phyloP scores from a whole-genome alignment of 2,888 invertebrate genomes.

The Colletes collaris region DNA sequence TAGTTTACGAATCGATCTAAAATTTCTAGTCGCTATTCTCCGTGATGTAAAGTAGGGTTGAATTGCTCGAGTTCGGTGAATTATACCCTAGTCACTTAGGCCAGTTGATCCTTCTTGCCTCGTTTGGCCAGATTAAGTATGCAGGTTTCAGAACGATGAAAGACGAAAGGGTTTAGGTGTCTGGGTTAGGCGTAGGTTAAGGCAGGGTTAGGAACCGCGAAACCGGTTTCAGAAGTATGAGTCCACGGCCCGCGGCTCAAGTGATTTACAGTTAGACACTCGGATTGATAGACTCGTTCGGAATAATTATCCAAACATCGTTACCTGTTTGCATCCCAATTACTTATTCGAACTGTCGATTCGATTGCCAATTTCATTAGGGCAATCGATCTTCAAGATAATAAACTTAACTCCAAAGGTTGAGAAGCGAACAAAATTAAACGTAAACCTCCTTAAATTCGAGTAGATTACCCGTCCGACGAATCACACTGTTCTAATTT shows the following conservation, averaged over 20 bases:
- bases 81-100: constrained; percentile 16
- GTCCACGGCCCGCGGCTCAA: constrained; percentile 4
- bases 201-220: constrained; percentile 41
- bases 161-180: constrained; percentile 40
- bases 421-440: no score
- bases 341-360: not conserved
- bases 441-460: no score
- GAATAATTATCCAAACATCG: constrained; percentile 28
- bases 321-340: constrained; percentile 7
- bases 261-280: constrained; percentile 41
- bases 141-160: constrained; percentile 22
- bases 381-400: no score
- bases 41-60: not conserved
- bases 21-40: no score
- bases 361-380: no score
- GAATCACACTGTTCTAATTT: no score
- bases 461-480: no score
- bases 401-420: no score
- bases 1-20: no score
- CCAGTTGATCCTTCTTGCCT: not conserved
- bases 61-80: constrained; percentile 4
- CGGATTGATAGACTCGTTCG: constrained; percentile 37
- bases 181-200: constrained; percentile 43
- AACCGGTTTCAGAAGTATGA: constrained; percentile 45
- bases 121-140: constrained; percentile 5